These are phyloP conservation scores for Sapayoa aenigma DNA, from an alignment of 2,113 vertebrate genomes.

Conservation along the genomic window DNA sequence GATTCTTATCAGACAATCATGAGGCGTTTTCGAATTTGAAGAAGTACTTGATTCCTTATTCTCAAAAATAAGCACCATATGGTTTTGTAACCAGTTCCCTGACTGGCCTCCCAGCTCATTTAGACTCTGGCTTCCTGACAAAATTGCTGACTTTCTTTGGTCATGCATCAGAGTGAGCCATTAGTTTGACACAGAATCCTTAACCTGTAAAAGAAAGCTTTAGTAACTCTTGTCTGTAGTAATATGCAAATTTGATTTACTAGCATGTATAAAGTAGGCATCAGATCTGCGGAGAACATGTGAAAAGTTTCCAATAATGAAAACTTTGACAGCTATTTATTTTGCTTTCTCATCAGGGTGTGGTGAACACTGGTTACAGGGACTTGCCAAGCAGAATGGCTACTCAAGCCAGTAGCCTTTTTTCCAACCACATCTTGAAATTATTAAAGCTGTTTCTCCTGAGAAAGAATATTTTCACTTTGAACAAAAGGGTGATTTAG, in stretches of 20 bases:
- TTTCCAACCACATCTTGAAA: conserved; percentile 86
- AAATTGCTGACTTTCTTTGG: conserved; percentile 36
- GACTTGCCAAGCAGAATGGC: conserved; percentile 85
- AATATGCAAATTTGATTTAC: conserved; percentile 43
- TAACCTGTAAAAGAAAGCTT: conserved; percentile 56
- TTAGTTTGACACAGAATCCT: conserved; percentile 45
- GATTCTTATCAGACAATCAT: conserved; percentile 48
- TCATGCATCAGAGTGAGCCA: conserved; percentile 31
- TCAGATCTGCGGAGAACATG: conserved; percentile 4
- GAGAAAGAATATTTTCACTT: conserved; percentile 83
- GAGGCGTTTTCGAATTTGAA: conserved; percentile 55
- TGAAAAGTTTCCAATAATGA: conserved; percentile 32
- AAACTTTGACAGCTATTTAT: conserved; percentile 48
- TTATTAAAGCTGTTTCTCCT: conserved; percentile 84
- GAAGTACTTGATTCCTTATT: conserved; percentile 59
- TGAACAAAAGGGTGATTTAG: conserved; percentile 79
- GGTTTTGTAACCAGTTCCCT: conserved; percentile 52
- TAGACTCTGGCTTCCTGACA: conserved; percentile 60
- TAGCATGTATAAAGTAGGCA: conserved; percentile 16
- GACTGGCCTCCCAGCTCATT: conserved; percentile 52
- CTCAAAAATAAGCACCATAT: conserved; percentile 70
- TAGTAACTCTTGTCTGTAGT: conserved; percentile 32
- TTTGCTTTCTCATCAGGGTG: conserved; percentile 73
- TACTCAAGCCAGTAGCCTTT: conserved; percentile 84
- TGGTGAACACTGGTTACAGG: conserved; percentile 81